Evolutionary conservation across 1,140 invertebrate species (phyloP).

Genomic region (Drosophila sulfurigaster): DNA sequence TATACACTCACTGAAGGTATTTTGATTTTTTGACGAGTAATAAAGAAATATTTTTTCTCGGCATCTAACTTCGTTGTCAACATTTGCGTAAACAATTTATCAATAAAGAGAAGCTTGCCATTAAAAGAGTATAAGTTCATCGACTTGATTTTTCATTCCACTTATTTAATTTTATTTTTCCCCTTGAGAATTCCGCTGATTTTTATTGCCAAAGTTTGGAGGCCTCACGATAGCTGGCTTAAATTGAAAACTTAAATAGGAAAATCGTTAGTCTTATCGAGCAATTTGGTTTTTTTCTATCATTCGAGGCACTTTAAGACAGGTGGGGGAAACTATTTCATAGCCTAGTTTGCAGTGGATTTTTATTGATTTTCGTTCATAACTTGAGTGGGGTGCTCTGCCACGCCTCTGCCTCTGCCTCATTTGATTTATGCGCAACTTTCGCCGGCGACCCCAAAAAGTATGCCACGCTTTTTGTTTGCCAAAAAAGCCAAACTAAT

Average conservation of each 20-base stretch:
- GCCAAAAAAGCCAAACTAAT: conserved; percentile 29
- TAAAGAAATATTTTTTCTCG: no score
- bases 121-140: not conserved
- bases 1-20: conserved; percentile 2
- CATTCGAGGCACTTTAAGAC: conserved; percentile 30
- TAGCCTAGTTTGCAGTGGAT: conserved; percentile 15
- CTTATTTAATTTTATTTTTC: conserved; percentile 1
- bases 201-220: conserved; percentile 51
- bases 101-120: not conserved
- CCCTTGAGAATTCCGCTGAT: conserved; percentile 25
- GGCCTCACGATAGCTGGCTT: conserved; percentile 3
- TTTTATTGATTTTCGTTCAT: conserved; percentile 43
- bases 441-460: conserved; percentile 33
- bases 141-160: not conserved
- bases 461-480: conserved; percentile 34
- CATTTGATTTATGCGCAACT: conserved; percentile 54
- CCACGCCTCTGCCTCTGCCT: conserved; percentile 13
- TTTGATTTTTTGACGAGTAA: not conserved
- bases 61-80: not conserved
- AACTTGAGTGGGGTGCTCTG: not conserved
- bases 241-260: conserved; percentile 17
- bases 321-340: conserved; percentile 6
- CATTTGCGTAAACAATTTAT: not conserved
- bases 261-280: conserved; percentile 6
- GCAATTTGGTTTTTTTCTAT: conserved; percentile 3